These are phyloP conservation scores for Heliconius hewitsoni DNA, from an alignment of 1,140 invertebrate species.

Conservation along the genomic window DNA sequence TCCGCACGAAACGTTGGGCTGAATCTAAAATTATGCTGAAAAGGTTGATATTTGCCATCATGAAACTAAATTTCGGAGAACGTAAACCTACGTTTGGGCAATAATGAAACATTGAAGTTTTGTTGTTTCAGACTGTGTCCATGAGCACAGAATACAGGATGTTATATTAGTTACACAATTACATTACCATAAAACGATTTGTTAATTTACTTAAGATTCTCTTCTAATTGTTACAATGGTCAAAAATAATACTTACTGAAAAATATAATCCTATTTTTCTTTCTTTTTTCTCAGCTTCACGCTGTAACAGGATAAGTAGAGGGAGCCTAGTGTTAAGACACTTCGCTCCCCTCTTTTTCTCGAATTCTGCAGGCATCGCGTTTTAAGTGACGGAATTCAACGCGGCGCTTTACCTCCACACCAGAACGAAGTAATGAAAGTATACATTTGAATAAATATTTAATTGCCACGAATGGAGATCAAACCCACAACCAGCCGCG, in stretches of 20 bases:
- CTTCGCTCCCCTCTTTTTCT: too few species aligned
- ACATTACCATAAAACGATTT: neutral
- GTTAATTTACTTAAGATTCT: neutral
- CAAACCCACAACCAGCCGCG: too few species aligned
- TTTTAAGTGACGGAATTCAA: too few species aligned
- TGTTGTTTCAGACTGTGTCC: neutral
- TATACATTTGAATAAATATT: too few species aligned
- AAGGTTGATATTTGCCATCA: constrained; percentile 22
- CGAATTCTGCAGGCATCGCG: too few species aligned
- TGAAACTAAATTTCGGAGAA: constrained; percentile 12
- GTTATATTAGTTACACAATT: neutral
- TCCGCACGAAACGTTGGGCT: neutral
- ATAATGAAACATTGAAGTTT: neutral
- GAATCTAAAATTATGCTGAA: constrained; percentile 25
- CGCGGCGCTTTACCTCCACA: too few species aligned
- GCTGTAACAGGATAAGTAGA: too few species aligned
- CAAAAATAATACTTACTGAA: neutral
- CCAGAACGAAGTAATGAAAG: too few species aligned
- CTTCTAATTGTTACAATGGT: neutral
- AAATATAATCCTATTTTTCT: neutral
- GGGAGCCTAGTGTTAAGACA: too few species aligned
- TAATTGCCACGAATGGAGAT: too few species aligned
- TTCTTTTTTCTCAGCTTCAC: too few species aligned
- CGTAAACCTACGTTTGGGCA: constrained; percentile 7
- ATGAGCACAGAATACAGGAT: neutral